These are phyloP conservation scores for Harlomillsia oculata DNA, from an alignment of 1,140 invertebrate genomes.

Conservation along the genomic window DNA sequence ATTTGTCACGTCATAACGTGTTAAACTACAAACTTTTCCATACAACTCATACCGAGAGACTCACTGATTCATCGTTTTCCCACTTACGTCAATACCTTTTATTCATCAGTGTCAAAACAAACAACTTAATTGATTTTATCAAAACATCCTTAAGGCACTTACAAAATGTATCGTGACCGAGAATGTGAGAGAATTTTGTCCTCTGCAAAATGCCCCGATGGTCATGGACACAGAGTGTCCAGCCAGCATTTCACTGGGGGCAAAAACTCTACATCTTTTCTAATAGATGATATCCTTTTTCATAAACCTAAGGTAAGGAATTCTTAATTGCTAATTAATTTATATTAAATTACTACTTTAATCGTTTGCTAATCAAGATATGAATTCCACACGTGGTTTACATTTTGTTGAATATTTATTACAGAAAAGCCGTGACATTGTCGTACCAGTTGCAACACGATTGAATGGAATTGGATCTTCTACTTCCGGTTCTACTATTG, in stretches of 20 bases:
- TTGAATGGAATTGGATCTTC: conserved; percentile 36
- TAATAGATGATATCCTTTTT: conserved; percentile 71
- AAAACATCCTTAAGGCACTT: too few species aligned
- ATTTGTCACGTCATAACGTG: neutral
- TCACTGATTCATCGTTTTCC: too few species aligned
- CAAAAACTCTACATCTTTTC: conserved; percentile 51
- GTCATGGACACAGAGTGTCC: neutral
- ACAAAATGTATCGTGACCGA: conserved; percentile 17
- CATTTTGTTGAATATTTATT: neutral
- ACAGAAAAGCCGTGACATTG: conserved; percentile 22
- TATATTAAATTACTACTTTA: neutral
- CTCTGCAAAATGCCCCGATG: conserved; percentile 4
- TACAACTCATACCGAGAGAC: neutral
- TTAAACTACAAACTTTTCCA: neutral
- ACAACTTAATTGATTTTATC: too few species aligned
- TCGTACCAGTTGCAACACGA: conserved; percentile 35
- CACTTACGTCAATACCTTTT: too few species aligned
- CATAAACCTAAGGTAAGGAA: conserved; percentile 43
- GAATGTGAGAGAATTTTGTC: neutral
- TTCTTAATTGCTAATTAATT: neutral
- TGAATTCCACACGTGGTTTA: neutral
- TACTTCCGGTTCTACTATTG: conserved; percentile 28
- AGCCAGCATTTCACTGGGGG: neutral
- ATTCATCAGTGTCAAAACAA: too few species aligned
- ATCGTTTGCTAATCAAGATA: neutral